Conservation (phyloP, 2,888 invertebrate species). For the Conus canariensis region DNA sequence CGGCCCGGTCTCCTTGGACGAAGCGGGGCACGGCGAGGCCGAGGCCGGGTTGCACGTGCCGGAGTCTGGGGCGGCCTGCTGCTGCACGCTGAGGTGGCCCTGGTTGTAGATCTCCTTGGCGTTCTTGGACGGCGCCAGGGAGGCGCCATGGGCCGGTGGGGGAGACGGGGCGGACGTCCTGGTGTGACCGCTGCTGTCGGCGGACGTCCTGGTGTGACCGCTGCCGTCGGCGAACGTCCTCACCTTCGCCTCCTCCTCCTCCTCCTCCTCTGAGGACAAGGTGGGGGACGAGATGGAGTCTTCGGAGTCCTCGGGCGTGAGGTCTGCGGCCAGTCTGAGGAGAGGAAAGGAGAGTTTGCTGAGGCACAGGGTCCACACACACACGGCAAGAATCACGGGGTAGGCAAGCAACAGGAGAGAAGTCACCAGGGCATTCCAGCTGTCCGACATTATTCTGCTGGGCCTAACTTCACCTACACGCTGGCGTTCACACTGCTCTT, state of each 20-base stretch:
- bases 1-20: background rate
- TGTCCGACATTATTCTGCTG: background rate
- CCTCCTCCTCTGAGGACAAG: background rate
- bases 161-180: background rate
- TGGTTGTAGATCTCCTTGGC: conserved; percentile 37
- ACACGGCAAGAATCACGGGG: background rate
- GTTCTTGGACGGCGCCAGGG: background rate
- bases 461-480: background rate
- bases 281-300: conserved; percentile 5
- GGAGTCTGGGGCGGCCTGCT: background rate
- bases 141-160: background rate
- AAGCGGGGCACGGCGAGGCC: background rate
- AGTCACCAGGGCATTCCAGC: background rate
- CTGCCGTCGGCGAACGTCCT: too few relatives aligned
- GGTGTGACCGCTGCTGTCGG: background rate
- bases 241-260: conserved; percentile 20
- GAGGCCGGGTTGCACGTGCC: background rate
- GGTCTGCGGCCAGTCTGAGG: conserved; percentile 36
- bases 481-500: too few relatives aligned
- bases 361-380: background rate
- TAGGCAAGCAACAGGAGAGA: background rate
- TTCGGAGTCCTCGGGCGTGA: conserved; percentile 31
- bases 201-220: too few relatives aligned
- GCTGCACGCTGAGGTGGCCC: background rate
- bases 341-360: background rate